phyloP scores from a whole-genome alignment of 2,888 invertebrate genomes.

The Phyllotreta cruciferae region DNA sequence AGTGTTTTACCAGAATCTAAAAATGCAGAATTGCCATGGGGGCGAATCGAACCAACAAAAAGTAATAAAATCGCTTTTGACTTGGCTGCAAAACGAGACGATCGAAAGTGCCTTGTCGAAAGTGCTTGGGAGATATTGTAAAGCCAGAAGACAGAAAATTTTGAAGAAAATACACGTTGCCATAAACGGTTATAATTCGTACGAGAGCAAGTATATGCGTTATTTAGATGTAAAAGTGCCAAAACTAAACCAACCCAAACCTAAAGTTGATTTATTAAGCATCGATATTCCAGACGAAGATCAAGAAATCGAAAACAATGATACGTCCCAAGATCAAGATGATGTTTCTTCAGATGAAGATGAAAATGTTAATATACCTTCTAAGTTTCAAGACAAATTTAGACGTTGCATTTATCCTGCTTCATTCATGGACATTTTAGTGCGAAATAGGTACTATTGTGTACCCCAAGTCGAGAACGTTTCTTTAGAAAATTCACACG shows the following conservation, averaged over 20 bases:
- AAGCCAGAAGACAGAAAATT: conserved; percentile 64
- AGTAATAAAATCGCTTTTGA: conserved; percentile 73
- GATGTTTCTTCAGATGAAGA: too few relatives aligned
- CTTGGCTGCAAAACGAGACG: conserved; percentile 78
- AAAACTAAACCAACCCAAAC: neutral
- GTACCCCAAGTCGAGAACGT: conserved; percentile 77
- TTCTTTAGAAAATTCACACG: conserved; percentile 66
- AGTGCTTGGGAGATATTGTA: conserved; percentile 70
- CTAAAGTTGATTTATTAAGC: conserved; percentile 12
- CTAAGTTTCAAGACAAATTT: conserved; percentile 62
- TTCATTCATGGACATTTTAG: conserved; percentile 73
- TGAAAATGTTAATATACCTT: neutral
- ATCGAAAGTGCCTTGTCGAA: conserved; percentile 74
- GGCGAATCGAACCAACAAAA: conserved; percentile 65
- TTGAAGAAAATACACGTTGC: conserved; percentile 68
- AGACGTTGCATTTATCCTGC: conserved; percentile 69
- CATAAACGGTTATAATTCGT: conserved; percentile 69
- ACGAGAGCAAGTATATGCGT: conserved; percentile 66
- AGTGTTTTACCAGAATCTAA: conserved; percentile 73
- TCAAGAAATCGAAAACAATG: neutral
- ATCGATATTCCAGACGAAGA: conserved; percentile 16
- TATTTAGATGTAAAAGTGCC: conserved; percentile 59
- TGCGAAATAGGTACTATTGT: conserved; percentile 69
- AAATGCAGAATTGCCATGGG: conserved; percentile 62
- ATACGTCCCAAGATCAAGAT: too few relatives aligned